phyloP scores from a whole-genome alignment of 2,888 invertebrate species.

The Lypha dubia region DNA sequence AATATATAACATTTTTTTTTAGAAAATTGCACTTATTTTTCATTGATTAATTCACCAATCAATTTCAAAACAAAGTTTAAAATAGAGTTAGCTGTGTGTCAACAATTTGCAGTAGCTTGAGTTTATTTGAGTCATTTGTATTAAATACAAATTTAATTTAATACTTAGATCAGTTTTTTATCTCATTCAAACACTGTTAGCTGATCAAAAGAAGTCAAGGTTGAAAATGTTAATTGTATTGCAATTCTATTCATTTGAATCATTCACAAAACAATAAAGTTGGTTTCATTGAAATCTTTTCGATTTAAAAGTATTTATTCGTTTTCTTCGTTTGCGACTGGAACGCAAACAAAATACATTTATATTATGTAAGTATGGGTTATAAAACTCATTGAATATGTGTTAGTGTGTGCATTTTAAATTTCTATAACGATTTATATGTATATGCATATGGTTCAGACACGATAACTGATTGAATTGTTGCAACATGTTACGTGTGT shows the following conservation, averaged over 20 bases:
- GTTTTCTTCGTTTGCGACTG: slow-evolving; percentile 10
- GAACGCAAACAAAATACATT: slow-evolving; percentile 1
- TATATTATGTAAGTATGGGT: background rate
- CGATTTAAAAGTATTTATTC: background rate
- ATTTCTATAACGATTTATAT: background rate
- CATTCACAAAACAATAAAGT: background rate
- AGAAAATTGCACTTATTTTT: too few relatives aligned
- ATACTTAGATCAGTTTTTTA: too few relatives aligned
- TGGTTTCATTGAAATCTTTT: slow-evolving; percentile 32
- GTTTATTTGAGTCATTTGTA: background rate
- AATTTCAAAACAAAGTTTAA: too few relatives aligned
- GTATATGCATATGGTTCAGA: slow-evolving; percentile 62
- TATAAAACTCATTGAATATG: background rate
- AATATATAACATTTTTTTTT: too few relatives aligned
- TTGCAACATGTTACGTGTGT: slow-evolving; percentile 81
- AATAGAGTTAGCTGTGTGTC: too few relatives aligned
- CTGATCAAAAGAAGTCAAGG: too few relatives aligned
- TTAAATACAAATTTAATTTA: too few relatives aligned
- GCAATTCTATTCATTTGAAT: too few relatives aligned
- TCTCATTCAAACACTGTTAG: too few relatives aligned
- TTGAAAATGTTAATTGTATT: too few relatives aligned
- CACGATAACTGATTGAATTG: slow-evolving; percentile 82
- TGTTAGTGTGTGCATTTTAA: background rate
- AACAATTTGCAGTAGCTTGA: too few relatives aligned
- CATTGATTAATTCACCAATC: too few relatives aligned